Evolutionary conservation across 2,888 invertebrate genomes (phyloP).

Genomic region (Cerceris rybyensis): DNA sequence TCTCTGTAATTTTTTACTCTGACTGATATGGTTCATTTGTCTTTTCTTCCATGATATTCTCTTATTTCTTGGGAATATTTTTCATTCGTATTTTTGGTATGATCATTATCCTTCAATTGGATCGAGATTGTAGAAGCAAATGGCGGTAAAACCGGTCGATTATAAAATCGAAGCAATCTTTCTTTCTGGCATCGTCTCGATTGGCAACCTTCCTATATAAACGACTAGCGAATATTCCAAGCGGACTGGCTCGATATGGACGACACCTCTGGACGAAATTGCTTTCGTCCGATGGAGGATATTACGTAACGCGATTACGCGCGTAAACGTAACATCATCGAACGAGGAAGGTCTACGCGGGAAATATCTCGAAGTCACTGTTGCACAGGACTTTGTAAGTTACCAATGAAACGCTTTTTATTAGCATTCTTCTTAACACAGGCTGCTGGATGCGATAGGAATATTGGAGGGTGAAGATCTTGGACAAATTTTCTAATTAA

Average conservation of each 20-base stretch:
- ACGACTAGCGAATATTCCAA: slow-evolving; percentile 10
- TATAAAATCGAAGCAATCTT: background rate
- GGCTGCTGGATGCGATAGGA: too few relatives aligned
- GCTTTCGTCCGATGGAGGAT: slow-evolving; percentile 1
- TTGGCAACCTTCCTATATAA: background rate
- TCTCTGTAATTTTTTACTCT: too few relatives aligned
- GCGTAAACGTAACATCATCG: slow-evolving; percentile 32
- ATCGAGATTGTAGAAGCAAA: background rate
- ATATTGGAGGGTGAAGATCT: too few relatives aligned
- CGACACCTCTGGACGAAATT: slow-evolving; percentile 46
- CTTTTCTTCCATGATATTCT: too few relatives aligned
- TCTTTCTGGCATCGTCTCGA: background rate
- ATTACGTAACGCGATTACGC: slow-evolving; percentile 48
- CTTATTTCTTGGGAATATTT: too few relatives aligned
- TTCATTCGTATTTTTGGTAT: too few relatives aligned
- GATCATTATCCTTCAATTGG: too few relatives aligned
- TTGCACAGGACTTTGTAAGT: background rate
- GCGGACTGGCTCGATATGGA: slow-evolving; percentile 26
- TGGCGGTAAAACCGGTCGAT: slow-evolving; percentile 20
- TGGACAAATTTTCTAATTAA: too few relatives aligned
- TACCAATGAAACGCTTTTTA: too few relatives aligned
- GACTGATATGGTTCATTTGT: too few relatives aligned
- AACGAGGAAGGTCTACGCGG: slow-evolving; percentile 1
- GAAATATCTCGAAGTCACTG: slow-evolving; percentile 1
- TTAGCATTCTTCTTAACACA: too few relatives aligned